Base-by-base conservation (phyloP, 2,888 invertebrate genomes). In the Pterostichus madidus region DNA sequence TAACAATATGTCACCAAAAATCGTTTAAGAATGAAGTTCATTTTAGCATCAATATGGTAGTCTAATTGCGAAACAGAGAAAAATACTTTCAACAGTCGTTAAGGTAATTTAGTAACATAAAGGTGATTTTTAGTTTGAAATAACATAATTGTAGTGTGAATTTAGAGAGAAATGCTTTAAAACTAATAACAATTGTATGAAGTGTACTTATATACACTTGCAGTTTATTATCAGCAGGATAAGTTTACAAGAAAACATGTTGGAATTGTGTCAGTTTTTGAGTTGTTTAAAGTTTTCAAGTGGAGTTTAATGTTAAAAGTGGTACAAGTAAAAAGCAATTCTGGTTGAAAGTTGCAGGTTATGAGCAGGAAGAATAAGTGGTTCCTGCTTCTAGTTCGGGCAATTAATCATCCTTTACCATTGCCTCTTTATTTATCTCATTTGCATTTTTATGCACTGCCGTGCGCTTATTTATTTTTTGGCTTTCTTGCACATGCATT, bases 371-470 rank as follows among this genome's bases (percentile, higher is more conserved):
- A 78, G 56, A 24, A 49, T 59, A 59, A 64, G 64, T 49, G 52
- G 76, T 76, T 76, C 76, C 53, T 76, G 77, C 31, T 52, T 35
- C 68, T 64, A 68, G 61, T 68, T 68, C 46, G n/a, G 64, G 13
- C 68, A 68, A 64, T 80, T 80, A 80, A 64, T 80, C 80, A 80
- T 80, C 68, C 76, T 53, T 13, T 56, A 35, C 53, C 32, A 76
- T 56, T 56, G 68, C 80, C 68, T 80, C 80, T 68, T 64, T 80
- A 80, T 80, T 80, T 80, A 80, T 80, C 80, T 80, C 68, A 80
- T 80, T 80, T 80, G 80, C 80, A 80, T 80, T 80, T 80, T 80
- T 80, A 80, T 80, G 68, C 80, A 44, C 80, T 68, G 46, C 59
- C 17, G 68, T 64, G 64, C 46, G n/a, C 46, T 79, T 64, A 64